phyloP scores from a whole-genome alignment of 2,113 vertebrate genomes.

The Pangasianodon hypophthalmus region DNA sequence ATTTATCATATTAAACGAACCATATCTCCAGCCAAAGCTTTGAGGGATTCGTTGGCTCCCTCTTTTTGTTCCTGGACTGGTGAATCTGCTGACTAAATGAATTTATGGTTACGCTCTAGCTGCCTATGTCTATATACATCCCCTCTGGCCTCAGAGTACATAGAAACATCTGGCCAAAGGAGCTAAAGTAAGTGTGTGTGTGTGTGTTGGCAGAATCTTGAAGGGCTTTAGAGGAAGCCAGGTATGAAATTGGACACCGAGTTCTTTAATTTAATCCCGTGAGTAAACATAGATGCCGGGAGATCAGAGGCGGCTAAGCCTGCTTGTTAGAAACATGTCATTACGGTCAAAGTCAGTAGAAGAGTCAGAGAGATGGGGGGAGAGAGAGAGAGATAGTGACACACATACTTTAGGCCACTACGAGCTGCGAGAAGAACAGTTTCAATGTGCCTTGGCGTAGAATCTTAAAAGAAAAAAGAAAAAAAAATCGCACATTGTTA shows the following conservation, averaged over 20 bases:
- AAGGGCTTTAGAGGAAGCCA: conserved; percentile 62
- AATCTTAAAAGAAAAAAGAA: no score
- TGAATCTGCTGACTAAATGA: conserved; percentile 10
- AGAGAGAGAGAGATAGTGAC: not conserved
- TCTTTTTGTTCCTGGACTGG: not conserved
- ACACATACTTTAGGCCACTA: no score
- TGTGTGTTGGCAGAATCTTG: conserved; percentile 58
- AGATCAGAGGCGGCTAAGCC: conserved; percentile 60
- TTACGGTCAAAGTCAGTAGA: conserved; percentile 46
- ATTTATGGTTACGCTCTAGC: not conserved
- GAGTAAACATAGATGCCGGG: conserved; percentile 64
- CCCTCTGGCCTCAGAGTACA: not conserved
- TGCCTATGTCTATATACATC: not conserved
- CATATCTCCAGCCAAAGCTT: not conserved
- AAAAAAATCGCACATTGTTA: not conserved
- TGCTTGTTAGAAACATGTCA: conserved; percentile 54
- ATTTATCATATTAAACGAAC: not conserved
- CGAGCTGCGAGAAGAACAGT: no score
- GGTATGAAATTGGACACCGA: conserved; percentile 77
- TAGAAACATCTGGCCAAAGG: conserved; percentile 38
- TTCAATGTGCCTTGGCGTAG: no score
- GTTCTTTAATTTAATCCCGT: conserved; percentile 73
- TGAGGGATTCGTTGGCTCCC: not conserved
- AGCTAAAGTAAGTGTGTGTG: conserved; percentile 41
- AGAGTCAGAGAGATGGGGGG: not conserved